phyloP scores from a whole-genome alignment of 2,113 vertebrate genomes.

The Callaeas wilsoni region DNA sequence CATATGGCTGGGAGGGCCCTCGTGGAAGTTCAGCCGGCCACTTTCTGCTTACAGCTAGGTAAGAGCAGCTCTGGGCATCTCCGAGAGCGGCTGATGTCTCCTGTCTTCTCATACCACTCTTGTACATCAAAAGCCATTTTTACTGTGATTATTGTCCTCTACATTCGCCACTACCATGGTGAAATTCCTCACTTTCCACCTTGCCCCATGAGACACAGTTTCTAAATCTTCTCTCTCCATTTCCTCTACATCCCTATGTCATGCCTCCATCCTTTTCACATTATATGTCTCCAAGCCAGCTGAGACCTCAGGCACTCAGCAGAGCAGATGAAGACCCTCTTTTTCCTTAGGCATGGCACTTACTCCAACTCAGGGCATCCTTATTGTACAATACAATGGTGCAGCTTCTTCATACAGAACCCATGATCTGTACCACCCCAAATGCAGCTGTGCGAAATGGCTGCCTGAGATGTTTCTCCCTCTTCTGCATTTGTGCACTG shows the following conservation, averaged over 20 bases:
- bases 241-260: background rate
- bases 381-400: background rate
- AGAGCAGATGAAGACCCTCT: background rate
- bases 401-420: background rate
- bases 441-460: background rate
- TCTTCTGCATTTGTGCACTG: background rate
- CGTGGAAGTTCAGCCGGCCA: background rate
- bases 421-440: background rate
- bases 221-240: background rate
- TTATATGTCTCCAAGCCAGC: background rate
- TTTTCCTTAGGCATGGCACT: background rate
- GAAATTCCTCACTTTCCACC: background rate
- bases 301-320: background rate
- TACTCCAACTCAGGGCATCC: background rate
- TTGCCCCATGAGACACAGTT: rapidly evolving
- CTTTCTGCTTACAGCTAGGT: background rate
- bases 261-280: background rate
- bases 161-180: background rate
- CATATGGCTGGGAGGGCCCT: background rate
- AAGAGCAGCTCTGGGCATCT: background rate
- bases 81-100: background rate
- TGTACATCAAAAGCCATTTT: background rate
- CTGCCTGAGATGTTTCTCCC: background rate
- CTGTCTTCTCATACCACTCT: background rate
- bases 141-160: background rate